Base-by-base conservation (phyloP, 2,113 vertebrate species). In the Marmota flaviventris region DNA sequence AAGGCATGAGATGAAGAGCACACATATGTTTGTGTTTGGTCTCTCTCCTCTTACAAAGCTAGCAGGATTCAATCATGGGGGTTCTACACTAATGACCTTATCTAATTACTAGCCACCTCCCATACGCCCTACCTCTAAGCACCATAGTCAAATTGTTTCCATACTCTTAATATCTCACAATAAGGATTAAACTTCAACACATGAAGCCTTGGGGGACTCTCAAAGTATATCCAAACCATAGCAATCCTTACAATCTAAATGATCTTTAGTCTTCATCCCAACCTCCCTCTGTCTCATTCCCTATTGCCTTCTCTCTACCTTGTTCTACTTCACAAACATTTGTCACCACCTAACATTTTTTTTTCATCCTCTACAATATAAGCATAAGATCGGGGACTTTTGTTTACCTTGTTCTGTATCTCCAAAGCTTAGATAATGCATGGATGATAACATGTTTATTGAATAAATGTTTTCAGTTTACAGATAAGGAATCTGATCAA, bases 401-500 rank as follows among this genome's bases (percentile, higher is more conserved):
- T 29, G 16, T 61, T 73, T 82, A 32, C 75, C 42, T 79, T 79
- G 63, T 70, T 85, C 73, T 42, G 2, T 69, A 45, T 24, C 9
- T 2, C 6, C 72, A 61, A 91, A 67, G 20, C 14, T 87, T 90
- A 91, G 61, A 94, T 37, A 45, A 48, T 75, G 24, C 22, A 56
- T 70, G n/a, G 69, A 63, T 91, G 65, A 20, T 78, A 81, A 69
- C 6, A 37, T n/a, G 17, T n/a, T 76, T 79, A 17, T 69, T 84
- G 73, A 45, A 53, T 75, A 17, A 84, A 37, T 70, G 67, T 79
- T 56, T 24, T 45, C 45, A 87, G 86, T 16, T 96, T 91, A 34
- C 51, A 45, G 51, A 24, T 75, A 84, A 94, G 51, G 37, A 90
- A 65, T 51, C 45, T 96, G 42, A 91, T 72, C 61, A 75, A 85